These are phyloP conservation scores for Myocastor coypus DNA, from an alignment of 2,113 vertebrate genomes.

Conservation along the genomic window DNA sequence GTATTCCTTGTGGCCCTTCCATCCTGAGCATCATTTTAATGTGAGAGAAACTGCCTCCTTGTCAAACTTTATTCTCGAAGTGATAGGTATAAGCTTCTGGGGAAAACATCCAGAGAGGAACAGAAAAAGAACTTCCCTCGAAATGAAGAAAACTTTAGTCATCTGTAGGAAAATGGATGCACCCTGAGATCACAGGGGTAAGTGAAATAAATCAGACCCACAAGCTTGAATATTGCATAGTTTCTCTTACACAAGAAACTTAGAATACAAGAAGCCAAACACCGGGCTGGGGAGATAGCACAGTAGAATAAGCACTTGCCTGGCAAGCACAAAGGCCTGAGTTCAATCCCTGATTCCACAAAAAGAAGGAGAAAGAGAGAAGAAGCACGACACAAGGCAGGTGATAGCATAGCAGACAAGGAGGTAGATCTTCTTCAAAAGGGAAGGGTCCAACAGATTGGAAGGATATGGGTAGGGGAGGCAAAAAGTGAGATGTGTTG, in stretches of 20 bases:
- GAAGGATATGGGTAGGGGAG: not conserved
- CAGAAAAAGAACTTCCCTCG: not conserved
- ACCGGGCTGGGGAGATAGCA: too few species aligned
- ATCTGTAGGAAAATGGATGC: not conserved
- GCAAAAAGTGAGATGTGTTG: not conserved
- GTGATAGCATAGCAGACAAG: not conserved
- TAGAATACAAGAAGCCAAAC: not conserved
- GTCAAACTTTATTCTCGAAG: conserved; percentile 30
- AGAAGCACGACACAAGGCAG: not conserved
- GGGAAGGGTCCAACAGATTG: not conserved
- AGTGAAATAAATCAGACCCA: not conserved
- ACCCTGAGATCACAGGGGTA: not conserved
- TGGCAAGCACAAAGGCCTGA: too few species aligned
- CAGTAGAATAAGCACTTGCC: too few species aligned
- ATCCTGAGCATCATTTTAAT: not conserved
- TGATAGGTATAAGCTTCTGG: not conserved
- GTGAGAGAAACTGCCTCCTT: conserved; percentile 34
- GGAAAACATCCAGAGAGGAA: not conserved
- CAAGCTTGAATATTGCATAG: not conserved
- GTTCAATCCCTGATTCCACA: too few species aligned
- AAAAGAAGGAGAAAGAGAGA: too few species aligned
- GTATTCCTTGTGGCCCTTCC: not conserved
- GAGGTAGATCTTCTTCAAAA: not conserved
- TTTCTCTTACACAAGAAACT: not conserved
- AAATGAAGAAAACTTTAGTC: not conserved